phyloP scores from a whole-genome alignment of 2,797 vertebrate species.

The Intellagama lesueurii region DNA sequence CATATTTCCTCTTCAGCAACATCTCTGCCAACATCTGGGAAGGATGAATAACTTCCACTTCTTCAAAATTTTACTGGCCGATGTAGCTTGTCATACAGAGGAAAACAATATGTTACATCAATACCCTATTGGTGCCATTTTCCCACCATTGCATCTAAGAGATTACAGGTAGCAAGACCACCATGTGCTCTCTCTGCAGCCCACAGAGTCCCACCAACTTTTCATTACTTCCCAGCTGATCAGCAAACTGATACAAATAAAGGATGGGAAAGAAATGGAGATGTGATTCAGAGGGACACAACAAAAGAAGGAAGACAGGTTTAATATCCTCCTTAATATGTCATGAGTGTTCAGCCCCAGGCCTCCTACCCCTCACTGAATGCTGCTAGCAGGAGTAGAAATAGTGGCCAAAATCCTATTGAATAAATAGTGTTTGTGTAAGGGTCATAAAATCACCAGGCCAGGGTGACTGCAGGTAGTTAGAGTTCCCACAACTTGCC shows the following conservation, averaged over 20 bases:
- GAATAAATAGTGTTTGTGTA: too few relatives aligned
- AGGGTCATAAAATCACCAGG: too few relatives aligned
- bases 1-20: neutral
- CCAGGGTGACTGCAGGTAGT: too few relatives aligned
- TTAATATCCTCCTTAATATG: too few relatives aligned
- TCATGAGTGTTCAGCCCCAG: too few relatives aligned
- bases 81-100: conserved; percentile 1
- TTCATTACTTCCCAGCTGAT: neutral
- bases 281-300: too few relatives aligned
- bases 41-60: neutral
- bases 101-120: neutral
- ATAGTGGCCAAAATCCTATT: too few relatives aligned
- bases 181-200: neutral
- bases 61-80: neutral
- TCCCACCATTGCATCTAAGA: conserved; percentile 18
- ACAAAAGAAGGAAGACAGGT: too few relatives aligned
- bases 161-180: neutral
- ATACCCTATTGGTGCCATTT: neutral
- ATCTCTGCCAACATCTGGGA: accelerated
- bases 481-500: too few relatives aligned
- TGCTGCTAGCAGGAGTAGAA: too few relatives aligned
- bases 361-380: too few relatives aligned
- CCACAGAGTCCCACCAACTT: neutral
- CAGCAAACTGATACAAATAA: neutral
- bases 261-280: too few relatives aligned